Evolutionary conservation across 2,797 vertebrate genomes (phyloP), one percentile per base, ranked within the genome.

Genomic region (Poecile montanus): DNA sequence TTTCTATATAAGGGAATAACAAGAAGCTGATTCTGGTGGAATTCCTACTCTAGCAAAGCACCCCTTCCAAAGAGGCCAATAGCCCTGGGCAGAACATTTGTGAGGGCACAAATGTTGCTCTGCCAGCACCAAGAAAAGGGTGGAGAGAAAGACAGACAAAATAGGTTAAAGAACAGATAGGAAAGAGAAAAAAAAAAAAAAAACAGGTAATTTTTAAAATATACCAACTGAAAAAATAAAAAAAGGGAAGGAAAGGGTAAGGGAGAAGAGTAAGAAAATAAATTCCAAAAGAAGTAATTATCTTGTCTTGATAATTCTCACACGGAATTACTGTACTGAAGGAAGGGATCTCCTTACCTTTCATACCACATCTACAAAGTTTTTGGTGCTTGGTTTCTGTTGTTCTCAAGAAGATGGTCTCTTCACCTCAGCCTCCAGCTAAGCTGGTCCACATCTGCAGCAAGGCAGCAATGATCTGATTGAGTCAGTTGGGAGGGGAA

Each of bases 1-100:
- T 89, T 96, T 86, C 92, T 88, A 95, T 90, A 47, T 61, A 96
- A 95, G 84, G 85, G n/a, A 96, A 92, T 51, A 80, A 42, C 79
- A 92, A 86, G 78, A 96, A 92, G 89, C 60, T 93, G 76, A 8
- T 88, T 95, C 89, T 89, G 73, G 76, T 68, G 91, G 74, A 89
- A 93, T 79, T 88, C 75, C 74, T 88, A 4, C 51, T 26, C 61
- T 82, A 91, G 90, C 71, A 92, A 50, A 80, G 71, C 67, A 79
- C 23, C 22, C 26, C 2, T 48, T 82, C 36, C 63, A 81, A 54
- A 85, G 66, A 86, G 53, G 40, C 32, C 66, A 27, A 44, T 38
- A 76, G 89, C 50, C 50, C 27, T 1, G 16, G 85, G 58, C 65
- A 90, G 48, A 80, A 38, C 32, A 47, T 42, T 57, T 45, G n/a